Base-by-base conservation (phyloP, 2,888 invertebrate species). In the Pollenia labialis region DNA sequence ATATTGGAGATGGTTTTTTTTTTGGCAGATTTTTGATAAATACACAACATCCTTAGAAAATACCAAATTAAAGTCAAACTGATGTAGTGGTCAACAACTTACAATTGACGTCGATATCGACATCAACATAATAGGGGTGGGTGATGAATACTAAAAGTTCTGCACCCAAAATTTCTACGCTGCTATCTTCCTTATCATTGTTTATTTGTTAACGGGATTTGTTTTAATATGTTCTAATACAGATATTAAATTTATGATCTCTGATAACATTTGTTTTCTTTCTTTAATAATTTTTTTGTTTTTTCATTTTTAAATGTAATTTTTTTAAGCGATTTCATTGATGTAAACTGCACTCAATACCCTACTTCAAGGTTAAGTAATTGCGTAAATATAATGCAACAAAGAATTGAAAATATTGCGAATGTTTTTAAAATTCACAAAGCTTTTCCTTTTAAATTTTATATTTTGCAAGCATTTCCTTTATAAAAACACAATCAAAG, bases 221-320 rank as follows among this genome's bases (percentile, higher is more conserved):
- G 23, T n/a, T 52, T 32, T n/a, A 72, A 79, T 75, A 54, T 58
- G 52, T 46, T 81, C 32, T 72, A 84, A 86, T 79, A 23, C 62
- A 62, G 54, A 54, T 71, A 82, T 76, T 74, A 10, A 77, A 72
- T 81, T 84, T 84, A 77, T 87, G 81, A 87, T 74, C 54, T 56
- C 82, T 71, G 82, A 86, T 86, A 86, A 83, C 50, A 71, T 42
- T 82, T 69, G 56, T 82, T 79, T 48, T 82, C 12, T 64, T 71
- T 62, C 23, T 58, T 14, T 16, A 69, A 68, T 52, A 60, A 14
- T 23, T n/a, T 68, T 16, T 82, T 48, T 42, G 79, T 69, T 50
- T 82, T 79, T 48, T 82, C 10, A 64, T 71, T 62, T 16, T 58
- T 14, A 23, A 69, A 69, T 52, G 60, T 32, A 32, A 16, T 23